Conservation (phyloP, 2,888 invertebrate species). For the Oxyteleia sp. region DNA sequence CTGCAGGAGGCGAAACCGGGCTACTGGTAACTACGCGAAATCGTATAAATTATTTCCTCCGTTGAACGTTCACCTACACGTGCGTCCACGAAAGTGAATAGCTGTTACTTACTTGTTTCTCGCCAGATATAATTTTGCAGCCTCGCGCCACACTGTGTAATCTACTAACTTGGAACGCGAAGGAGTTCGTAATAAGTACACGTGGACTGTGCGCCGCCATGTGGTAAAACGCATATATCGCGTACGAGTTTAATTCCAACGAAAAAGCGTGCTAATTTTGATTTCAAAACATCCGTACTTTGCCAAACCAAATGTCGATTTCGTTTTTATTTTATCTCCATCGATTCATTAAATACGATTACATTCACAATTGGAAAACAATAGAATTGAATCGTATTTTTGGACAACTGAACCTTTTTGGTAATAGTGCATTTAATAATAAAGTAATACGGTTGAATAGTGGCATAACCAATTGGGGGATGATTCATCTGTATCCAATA, state of each 20-base stretch:
- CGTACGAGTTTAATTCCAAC: constrained; percentile 26
- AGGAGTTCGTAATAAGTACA: constrained; percentile 64
- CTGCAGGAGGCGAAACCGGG: constrained; percentile 34
- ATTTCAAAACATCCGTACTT: constrained; percentile 6
- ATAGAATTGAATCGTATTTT: too few relatives aligned
- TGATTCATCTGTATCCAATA: too few relatives aligned
- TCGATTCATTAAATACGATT: too few relatives aligned
- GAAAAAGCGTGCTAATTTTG: constrained; percentile 35
- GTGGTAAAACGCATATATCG: constrained; percentile 57
- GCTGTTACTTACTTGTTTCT: constrained; percentile 73
- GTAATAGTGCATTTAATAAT: too few relatives aligned
- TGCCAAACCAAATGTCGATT: too few relatives aligned
- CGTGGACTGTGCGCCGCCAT: constrained; percentile 41
- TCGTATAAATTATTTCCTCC: constrained; percentile 63
- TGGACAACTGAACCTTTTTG: too few relatives aligned
- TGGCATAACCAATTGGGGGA: too few relatives aligned
- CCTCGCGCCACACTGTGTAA: constrained; percentile 58
- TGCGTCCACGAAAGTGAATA: constrained; percentile 67
- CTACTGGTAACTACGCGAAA: constrained; percentile 24
- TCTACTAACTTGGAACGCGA: constrained; percentile 49
- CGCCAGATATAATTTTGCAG: constrained; percentile 70
- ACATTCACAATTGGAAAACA: too few relatives aligned
- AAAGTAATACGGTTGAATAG: too few relatives aligned
- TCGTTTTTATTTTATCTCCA: too few relatives aligned
- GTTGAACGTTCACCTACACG: constrained; percentile 68